Base-by-base conservation (phyloP, 2,797 vertebrate species). In the Meda fulgida region DNA sequence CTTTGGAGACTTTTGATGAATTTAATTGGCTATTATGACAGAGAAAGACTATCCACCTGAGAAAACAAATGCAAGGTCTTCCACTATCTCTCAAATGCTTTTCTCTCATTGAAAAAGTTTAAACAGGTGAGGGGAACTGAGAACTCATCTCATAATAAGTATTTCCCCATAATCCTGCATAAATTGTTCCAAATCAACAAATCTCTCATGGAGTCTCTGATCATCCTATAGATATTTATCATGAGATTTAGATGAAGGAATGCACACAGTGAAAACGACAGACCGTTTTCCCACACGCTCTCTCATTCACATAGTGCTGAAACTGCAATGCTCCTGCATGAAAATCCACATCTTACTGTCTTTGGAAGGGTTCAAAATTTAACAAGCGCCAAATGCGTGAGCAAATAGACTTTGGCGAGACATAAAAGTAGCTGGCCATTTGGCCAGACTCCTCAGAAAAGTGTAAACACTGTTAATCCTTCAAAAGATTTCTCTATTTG, bases 181-280 rank as follows among this genome's bases (percentile, higher is more conserved):
- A 84, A 58, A n/a, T 51, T 51, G 34, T 14, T 16, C 1, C 13
- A 81, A 78, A 48, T 86, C 65, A 76, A 63, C 51, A 46, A 7
- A 38, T 70, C 78, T 55, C 60, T 66, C 14, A n/a, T 82, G 55
- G 31, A 73, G 26, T 34, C 26, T 60, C 38, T 34, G 36, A 23
- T 63, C 38, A 43, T 43, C 11, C 26, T 72, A 23, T 5, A 81
- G n/a, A 81, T 71, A 82, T 48, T 63, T 63, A 14, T 82, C 55
- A 31, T 58, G 21, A 82, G 53, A 29, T 63, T 21, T 29, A 60
- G 26, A 46, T 29, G 60, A 67, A 38, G 29, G 36, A 31, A 69
- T 40, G 38, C 46, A 80, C n/a, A 63, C 29, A 46, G 19, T 51
- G 29, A 83, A 83, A 38, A 10, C 5, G 1, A 76, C 55, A 51